Base-by-base conservation (phyloP, 1,140 invertebrate species). In the Dinothrombium tinctorium region DNA sequence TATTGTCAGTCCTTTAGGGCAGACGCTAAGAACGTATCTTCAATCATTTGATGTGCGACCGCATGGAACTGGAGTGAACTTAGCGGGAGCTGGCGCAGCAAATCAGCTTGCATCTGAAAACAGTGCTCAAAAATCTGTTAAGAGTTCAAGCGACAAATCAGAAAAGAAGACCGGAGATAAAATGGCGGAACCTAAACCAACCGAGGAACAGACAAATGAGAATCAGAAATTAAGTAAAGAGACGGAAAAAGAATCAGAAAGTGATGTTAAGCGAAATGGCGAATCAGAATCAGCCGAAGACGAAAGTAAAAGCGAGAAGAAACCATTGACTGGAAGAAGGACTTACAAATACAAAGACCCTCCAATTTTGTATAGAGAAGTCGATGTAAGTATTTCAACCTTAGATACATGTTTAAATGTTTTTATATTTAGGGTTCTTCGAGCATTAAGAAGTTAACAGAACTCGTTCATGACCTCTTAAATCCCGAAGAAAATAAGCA, bases 281-380 rank as follows among this genome's bases (percentile, higher is more conserved):
- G n/a, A n/a, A n/a, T n/a, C n/a, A n/a, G n/a, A n/a, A n/a, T n/a
- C n/a, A n/a, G n/a, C n/a, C n/a, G n/a, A n/a, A n/a, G n/a, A n/a
- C n/a, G n/a, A n/a, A 69, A 43, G 63, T 66, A 42, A 74, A 80
- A 50, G 72, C 74, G 54, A 67, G 68, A 33, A 75, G 56, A n/a
- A n/a, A n/a, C n/a, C n/a, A n/a, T n/a, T n/a, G n/a, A n/a, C n/a
- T n/a, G n/a, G n/a, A 68, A 69, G 47, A 62, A 49, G 43, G 37
- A 33, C 35, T 6, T 46, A 49, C 29, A 50, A 49, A 36, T 53
- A 50, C 32, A 41, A 47, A 17, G 77, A 86, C 55, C 80, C 80
- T 17, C 79, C 81, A 2, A 74, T 86, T 51, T 68, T 83, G 28
- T 86, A 74, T 58, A 72, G 68, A 51, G 73, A 78, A 52, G 49